Evolutionary conservation across 2,797 vertebrate species (phyloP).

Genomic region (Cyprinella venusta): DNA sequence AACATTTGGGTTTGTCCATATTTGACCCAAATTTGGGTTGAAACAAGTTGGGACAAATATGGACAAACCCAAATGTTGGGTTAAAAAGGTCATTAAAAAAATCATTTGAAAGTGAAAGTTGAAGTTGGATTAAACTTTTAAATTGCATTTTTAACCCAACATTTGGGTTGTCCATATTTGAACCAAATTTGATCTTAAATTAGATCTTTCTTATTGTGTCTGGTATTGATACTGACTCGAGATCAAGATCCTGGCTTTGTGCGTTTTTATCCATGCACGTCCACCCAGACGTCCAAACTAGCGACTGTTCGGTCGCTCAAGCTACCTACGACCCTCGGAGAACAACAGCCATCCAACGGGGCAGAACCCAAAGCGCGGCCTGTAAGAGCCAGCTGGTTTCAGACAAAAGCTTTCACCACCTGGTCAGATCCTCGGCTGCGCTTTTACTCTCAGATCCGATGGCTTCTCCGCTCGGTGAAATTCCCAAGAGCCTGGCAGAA

Average conservation of each 20-base stretch:
- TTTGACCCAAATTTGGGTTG: too few species aligned
- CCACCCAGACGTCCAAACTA: slow-evolving; percentile 35
- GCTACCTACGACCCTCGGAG: slow-evolving; percentile 16
- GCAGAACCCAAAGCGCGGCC: slow-evolving; percentile 40
- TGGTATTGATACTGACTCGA: slow-evolving; percentile 15
- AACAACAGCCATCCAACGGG: slow-evolving; percentile 23
- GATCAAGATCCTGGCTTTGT: slow-evolving; percentile 7
- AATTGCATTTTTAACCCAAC: too few species aligned
- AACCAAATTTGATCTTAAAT: too few species aligned
- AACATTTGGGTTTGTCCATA: too few species aligned
- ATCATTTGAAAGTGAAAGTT: too few species aligned
- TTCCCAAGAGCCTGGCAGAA: slow-evolving; percentile 66
- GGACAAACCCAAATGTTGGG: too few species aligned
- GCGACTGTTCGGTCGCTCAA: slow-evolving; percentile 42
- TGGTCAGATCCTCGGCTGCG: slow-evolving; percentile 25
- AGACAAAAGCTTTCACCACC: slow-evolving; percentile 55
- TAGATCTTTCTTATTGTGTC: slow-evolving; percentile 40
- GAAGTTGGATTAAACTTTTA: too few species aligned
- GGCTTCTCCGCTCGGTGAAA: slow-evolving; percentile 46
- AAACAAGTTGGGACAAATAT: too few species aligned
- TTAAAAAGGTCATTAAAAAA: too few species aligned
- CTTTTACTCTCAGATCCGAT: slow-evolving; percentile 46
- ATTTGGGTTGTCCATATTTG: too few species aligned
- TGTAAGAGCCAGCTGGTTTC: slow-evolving; percentile 56
- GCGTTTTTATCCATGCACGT: slow-evolving; percentile 35